These are phyloP conservation scores for Caenorhabditis briggsae DNA, from an alignment of 1,140 invertebrate species.

Conservation along the genomic window DNA sequence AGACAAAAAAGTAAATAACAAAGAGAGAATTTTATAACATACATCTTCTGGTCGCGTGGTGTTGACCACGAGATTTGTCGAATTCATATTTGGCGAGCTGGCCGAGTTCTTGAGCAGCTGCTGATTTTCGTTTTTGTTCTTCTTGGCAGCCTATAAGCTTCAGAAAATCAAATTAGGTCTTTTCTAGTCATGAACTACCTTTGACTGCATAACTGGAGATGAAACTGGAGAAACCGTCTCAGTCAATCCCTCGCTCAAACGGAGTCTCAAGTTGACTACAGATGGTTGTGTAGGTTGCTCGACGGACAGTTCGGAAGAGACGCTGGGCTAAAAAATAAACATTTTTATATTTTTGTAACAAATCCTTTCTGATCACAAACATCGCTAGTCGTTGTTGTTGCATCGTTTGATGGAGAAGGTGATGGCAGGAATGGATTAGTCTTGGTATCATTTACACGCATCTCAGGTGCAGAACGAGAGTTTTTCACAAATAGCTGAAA, in stretches of 20 bases:
- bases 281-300: neutral
- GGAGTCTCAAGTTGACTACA: slow-evolving; percentile 13
- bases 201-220: neutral
- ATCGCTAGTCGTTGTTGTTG: slow-evolving; percentile 46
- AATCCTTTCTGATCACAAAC: neutral
- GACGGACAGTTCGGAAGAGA: slow-evolving; percentile 28
- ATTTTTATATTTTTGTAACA: neutral
- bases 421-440: slow-evolving; percentile 29
- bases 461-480: slow-evolving; percentile 17
- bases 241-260: slow-evolving; percentile 28
- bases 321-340: slow-evolving; percentile 32
- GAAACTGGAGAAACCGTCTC: slow-evolving; percentile 15
- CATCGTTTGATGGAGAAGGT: slow-evolving; percentile 35
- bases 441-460: slow-evolving; percentile 19
- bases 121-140: slow-evolving; percentile 24
- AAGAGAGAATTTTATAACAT: neutral
- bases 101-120: slow-evolving; percentile 14
- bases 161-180: neutral
- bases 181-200: neutral
- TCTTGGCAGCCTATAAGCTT: neutral
- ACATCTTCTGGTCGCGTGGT: neutral
- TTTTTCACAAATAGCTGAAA: slow-evolving; percentile 46
- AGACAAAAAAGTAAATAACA: neutral
- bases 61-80: slow-evolving; percentile 1
- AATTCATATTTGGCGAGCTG: slow-evolving; percentile 20